Conservation (phyloP, 1,140 invertebrate genomes). For the Drosophila nigrodunni region DNA sequence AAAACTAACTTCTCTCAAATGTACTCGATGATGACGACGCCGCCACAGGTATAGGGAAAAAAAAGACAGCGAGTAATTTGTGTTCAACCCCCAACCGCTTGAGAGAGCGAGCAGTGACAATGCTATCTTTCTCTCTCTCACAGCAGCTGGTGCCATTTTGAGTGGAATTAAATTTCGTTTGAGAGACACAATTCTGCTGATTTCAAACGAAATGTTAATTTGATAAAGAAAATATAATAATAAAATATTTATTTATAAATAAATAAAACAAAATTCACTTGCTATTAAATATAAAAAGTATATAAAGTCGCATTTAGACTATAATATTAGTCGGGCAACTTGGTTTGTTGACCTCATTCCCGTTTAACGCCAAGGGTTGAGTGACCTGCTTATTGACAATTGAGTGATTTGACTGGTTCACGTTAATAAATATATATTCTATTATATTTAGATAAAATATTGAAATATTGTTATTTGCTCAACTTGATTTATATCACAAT, state of each 20-base stretch:
- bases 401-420: constrained; percentile 25
- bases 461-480: constrained; percentile 18
- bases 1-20: constrained; percentile 35
- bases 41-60: constrained; percentile 34
- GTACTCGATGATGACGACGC: background rate
- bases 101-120: constrained; percentile 13
- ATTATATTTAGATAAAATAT: background rate
- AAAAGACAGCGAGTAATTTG: constrained; percentile 27
- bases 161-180: constrained; percentile 45
- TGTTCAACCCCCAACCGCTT: constrained; percentile 28
- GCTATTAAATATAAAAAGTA: constrained; percentile 4
- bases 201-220: background rate
- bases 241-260: background rate
- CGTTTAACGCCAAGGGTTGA: constrained; percentile 57
- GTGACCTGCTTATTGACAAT: constrained; percentile 67
- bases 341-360: constrained; percentile 78
- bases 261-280: background rate
- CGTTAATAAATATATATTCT: background rate
- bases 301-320: constrained; percentile 10
- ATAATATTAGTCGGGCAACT: constrained; percentile 14
- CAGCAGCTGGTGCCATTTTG: constrained; percentile 57
- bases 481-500: background rate
- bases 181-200: background rate
- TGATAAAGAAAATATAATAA: constrained; percentile 7
- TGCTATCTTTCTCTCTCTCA: constrained; percentile 5